Evolutionary conservation across 2,888 invertebrate genomes (phyloP), one percentile per base, ranked within the genome.

Genomic region (Hirtodrosophila trivittata): DNA sequence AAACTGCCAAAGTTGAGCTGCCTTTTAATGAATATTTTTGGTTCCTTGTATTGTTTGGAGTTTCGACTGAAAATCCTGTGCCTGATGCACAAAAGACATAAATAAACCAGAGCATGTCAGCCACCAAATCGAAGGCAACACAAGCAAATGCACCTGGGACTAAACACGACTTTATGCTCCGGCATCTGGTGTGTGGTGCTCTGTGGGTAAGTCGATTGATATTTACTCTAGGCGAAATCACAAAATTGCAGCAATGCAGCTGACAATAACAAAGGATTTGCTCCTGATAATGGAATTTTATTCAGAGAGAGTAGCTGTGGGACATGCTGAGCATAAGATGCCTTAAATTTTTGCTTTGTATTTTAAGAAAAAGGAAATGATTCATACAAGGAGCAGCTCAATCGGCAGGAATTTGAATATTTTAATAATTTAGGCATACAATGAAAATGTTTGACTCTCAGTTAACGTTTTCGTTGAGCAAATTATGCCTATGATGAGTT

Each of bases 1-100:
- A n/a, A n/a, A n/a, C 43, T 56, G 73, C 39, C 52, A 66, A 81
- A 77, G 71, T 81, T 77, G 72, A 75, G 82, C 68, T 75, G 67
- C 50, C 62, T 65, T 77, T 77, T 68, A 77, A 77, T 77, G 65
- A 56, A 68, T 55, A 62, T 58, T 81, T 77, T 47, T 25, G 52
- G 39, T 35, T 54, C 26, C 70, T 39, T 14, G 32, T 35, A 32
- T 49, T 56, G n/a, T n/a, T n/a, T n/a, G n/a, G n/a, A n/a, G n/a
- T n/a, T 51, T 55, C 18, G 37, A 42, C 5, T 45, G 16, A 37
- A 4, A 37, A 6, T 28, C 10, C 3, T 13, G 12, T 32, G 30
- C 51, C 62, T 4, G 10, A 5, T 26, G 30, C 41, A 14, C 46
- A 26, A 13, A 42, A 25, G n/a, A 65, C 35, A 50, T 66, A 66